Base-by-base conservation (phyloP, 2,113 vertebrate genomes). In the Rhizomys pruinosus region DNA sequence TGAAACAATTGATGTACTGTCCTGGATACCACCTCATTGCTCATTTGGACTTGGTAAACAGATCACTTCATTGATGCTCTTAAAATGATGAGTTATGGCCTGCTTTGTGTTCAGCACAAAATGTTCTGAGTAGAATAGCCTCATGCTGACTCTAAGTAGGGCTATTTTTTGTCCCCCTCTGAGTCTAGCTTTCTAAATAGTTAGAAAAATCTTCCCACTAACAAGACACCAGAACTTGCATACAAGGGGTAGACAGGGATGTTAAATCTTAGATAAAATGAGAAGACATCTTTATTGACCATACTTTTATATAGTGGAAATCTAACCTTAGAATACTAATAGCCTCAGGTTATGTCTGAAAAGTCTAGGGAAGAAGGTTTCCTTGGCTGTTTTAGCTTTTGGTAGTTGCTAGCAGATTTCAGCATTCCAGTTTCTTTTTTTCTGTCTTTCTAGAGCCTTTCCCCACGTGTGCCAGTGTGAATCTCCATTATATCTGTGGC, bases 71-170 rank as follows among this genome's bases (percentile, higher is more conserved):
- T 42, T 25, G 55, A 15, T 87, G 52, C 11, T 87, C 34, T 81
- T 77, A 69, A 69, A 71, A 88, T 64, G 71, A 64, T 76, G 78
- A 86, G 42, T 95, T 94, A 44, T 63, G 84, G 77, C 19, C 20
- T 73, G 80, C 55, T 87, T 94, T 93, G 85, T 96, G 78, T 89
- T 32, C 86, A 89, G 74, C 47, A 89, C 78, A 89, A 76, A 89
- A 86, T 93, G 77, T 94, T 94, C 79, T 91, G 80, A 71, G 63
- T 63, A 89, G 61, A 52, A 71, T 61, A 82, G 47, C 13, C 69
- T 91, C 66, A 27, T 37, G 4, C 29, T 23, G 16, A 87, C 64
- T 84, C 47, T 37, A 59, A 88, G 29, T 19, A 39, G 25, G 37
- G 69, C 32, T 80, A 66, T 89, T 95, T 96, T 94, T 47, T 7